phyloP scores from a whole-genome alignment of 2,113 vertebrate species.

The Solea solea region DNA sequence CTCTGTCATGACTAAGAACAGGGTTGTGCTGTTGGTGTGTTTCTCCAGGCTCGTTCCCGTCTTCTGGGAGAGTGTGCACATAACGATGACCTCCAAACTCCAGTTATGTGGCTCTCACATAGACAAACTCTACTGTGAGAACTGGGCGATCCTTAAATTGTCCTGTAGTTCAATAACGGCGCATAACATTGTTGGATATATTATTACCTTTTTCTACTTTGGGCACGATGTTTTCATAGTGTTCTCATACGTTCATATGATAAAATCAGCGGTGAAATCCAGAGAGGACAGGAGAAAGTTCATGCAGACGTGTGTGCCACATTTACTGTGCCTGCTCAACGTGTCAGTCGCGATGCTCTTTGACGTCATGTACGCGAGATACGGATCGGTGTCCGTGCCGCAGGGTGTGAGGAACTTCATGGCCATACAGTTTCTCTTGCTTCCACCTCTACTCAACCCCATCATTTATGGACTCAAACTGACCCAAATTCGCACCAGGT shows the following conservation, averaged over 20 bases:
- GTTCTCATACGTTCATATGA: background rate
- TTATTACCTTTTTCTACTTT: background rate
- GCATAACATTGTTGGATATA: background rate
- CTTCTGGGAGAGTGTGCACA: background rate
- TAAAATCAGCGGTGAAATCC: background rate
- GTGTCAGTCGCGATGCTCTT: conserved; percentile 44
- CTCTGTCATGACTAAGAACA: background rate
- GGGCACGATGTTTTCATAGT: background rate
- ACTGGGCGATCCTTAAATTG: background rate
- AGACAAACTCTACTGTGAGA: background rate
- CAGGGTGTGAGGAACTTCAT: conserved; percentile 56
- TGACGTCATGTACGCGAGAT: conserved; percentile 46
- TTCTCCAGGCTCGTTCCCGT: background rate
- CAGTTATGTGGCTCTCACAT: background rate
- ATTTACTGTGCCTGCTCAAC: background rate
- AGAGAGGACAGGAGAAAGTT: background rate
- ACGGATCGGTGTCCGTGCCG: conserved; percentile 44
- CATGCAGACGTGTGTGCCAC: conserved; percentile 1
- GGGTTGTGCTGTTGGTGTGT: background rate
- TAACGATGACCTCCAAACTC: background rate
- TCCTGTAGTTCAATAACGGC: background rate
- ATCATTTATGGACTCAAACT: conserved; percentile 61
- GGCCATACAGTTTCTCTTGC: conserved; percentile 52
- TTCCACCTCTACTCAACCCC: conserved; percentile 60
- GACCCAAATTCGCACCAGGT: conserved; percentile 14